phyloP scores from a whole-genome alignment of 2,113 vertebrate genomes.

The Xenotilapia caudafasciata region DNA sequence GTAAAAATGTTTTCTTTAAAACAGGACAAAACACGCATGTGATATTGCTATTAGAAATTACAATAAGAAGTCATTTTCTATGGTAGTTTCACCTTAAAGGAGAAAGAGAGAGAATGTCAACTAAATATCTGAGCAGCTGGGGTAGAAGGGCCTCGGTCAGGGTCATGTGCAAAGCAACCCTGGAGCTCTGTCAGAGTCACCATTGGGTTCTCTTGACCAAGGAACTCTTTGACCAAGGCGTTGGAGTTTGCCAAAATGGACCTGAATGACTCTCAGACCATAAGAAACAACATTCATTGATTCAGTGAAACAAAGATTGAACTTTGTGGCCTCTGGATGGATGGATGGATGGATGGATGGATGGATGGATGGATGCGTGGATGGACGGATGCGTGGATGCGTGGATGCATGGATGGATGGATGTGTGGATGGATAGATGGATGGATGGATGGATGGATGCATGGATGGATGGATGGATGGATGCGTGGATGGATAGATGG shows the following conservation, averaged over 20 bases:
- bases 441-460: accelerated
- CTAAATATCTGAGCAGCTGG: not conserved
- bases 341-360: accelerated
- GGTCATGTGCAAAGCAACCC: not conserved
- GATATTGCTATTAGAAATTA: not conserved
- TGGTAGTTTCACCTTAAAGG: not conserved
- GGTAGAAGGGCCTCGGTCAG: not conserved
- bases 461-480: accelerated
- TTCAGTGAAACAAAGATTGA: too few relatives aligned
- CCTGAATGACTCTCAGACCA: not conserved
- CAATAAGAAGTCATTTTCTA: not conserved
- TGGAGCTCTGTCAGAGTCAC: not conserved
- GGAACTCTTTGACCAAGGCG: not conserved
- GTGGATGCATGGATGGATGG: accelerated
- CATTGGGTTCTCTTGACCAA: not conserved
- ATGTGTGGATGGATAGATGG: accelerated
- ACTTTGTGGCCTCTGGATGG: too few relatives aligned
- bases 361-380: accelerated
- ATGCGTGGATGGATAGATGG: accelerated
- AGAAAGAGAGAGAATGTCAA: not conserved
- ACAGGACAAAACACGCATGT: not conserved
- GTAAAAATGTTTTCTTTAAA: not conserved
- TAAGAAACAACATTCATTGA: not conserved
- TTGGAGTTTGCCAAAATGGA: not conserved
- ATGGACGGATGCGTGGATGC: accelerated